phyloP scores from a whole-genome alignment of 1,140 invertebrate genomes.

The Pseudomyrmex dendroicus region DNA sequence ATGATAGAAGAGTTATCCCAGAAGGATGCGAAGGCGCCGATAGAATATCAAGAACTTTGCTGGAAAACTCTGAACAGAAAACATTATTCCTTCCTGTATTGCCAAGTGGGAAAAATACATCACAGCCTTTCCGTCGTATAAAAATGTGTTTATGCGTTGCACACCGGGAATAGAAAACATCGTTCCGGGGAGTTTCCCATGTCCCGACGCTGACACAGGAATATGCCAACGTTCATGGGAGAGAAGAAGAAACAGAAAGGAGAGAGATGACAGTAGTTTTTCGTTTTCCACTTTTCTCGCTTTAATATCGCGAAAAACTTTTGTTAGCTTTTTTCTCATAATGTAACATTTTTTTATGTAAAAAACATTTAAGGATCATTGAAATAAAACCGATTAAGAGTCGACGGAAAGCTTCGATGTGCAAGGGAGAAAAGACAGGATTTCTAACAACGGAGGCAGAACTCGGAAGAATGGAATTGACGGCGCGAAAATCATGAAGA shows the following conservation, averaged over 20 bases:
- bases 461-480: conserved; percentile 78
- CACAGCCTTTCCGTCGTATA: conserved; percentile 80
- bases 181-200: conserved; percentile 37
- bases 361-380: background rate
- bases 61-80: conserved; percentile 74
- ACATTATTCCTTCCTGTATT: conserved; percentile 74
- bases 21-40: conserved; percentile 72
- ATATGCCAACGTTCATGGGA: conserved; percentile 1
- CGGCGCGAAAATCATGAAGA: conserved; percentile 78
- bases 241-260: background rate
- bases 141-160: conserved; percentile 82
- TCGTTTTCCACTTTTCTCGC: background rate
- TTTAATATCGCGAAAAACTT: background rate
- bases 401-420: conserved; percentile 4
- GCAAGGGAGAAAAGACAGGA: background rate
- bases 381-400: background rate
- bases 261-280: background rate
- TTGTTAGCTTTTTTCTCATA: background rate
- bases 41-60: conserved; percentile 81
- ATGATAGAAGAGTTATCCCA: conserved; percentile 59
- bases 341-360: background rate
- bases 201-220: background rate
- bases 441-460: conserved; percentile 34
- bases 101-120: conserved; percentile 78
- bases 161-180: conserved; percentile 75